Base-by-base conservation (phyloP, 1,140 invertebrate genomes). In the Diorhabda elongata region DNA sequence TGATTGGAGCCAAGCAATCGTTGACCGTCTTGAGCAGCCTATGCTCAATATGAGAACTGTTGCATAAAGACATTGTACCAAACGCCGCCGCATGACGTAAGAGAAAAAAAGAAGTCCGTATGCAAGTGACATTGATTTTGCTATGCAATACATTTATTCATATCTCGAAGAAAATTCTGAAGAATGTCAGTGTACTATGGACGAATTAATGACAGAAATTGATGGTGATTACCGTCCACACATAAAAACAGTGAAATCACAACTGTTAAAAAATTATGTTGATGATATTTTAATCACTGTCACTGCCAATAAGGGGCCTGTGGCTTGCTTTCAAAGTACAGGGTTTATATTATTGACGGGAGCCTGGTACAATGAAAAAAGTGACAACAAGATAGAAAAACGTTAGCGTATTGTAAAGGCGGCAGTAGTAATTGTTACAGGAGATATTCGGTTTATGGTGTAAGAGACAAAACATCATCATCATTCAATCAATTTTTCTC, bases 261-360 rank as follows among this genome's bases (percentile, higher is more conserved):
- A 69, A 9, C 68, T 69, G 2, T 11, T 58, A 6, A 69, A 69
- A 69, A 68, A 62, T 56, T 68, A 63, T 57, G 61, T 2, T 43
- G 8, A 9, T 9, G 45, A 52, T 9, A 52, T 52, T 6, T 6
- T 2, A 6, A 52, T 52, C 2, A 52, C 67, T 26, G 3, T 62
- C 41, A 6, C 61, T 44, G 3, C 2, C 6, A 44, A 62, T 44
- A 62, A 45, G 42, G 42, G 2, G 41, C 61, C 61, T 3, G 6
- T 43, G 3, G 43, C 43, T 61, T 44, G 43, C n/a, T 61, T 61
- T n/a, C 5, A 6, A 62, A 44, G 44, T 11, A 62, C 61, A 45
- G 61, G 61, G 43, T 62, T 8, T 5, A 42, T 43, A 43, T 6
- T 45, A 9, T 44, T 26, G 42, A 62, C 41, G 3, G 42, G 44